phyloP scores from a whole-genome alignment of 2,797 vertebrate species.

The Eulemur albifrons region DNA sequence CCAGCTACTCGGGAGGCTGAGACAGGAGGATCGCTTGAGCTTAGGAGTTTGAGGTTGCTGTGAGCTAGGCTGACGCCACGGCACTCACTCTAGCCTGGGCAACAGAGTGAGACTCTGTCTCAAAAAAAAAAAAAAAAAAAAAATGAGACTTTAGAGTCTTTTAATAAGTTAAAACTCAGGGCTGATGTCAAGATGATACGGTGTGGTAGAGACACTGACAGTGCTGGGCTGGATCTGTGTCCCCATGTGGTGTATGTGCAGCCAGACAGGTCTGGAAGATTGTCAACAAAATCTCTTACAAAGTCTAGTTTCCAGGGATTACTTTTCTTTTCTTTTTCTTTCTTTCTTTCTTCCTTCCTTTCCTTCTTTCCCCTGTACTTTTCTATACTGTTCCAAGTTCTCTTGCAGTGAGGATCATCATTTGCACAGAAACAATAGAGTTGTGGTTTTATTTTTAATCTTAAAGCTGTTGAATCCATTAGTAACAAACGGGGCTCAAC shows the following conservation, averaged over 20 bases:
- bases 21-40: too few species aligned
- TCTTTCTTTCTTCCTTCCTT: too few species aligned
- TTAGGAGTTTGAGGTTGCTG: too few species aligned
- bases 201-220: background rate
- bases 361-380: background rate
- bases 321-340: background rate
- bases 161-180: slow-evolving; percentile 34
- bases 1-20: too few species aligned
- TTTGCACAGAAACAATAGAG: slow-evolving; percentile 39
- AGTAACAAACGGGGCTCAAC: background rate
- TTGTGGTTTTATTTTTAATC: background rate
- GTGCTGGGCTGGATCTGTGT: background rate
- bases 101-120: too few species aligned
- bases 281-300: background rate
- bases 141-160: background rate
- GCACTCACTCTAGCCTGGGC: too few species aligned
- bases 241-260: too few species aligned
- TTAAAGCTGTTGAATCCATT: slow-evolving; percentile 56
- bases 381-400: background rate
- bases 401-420: background rate
- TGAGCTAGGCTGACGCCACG: too few species aligned
- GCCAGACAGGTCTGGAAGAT: background rate
- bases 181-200: background rate
- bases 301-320: background rate
- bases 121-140: too few species aligned